Conservation (phyloP, 2,113 vertebrate species). For the Periophthalmodon schlosseri region DNA sequence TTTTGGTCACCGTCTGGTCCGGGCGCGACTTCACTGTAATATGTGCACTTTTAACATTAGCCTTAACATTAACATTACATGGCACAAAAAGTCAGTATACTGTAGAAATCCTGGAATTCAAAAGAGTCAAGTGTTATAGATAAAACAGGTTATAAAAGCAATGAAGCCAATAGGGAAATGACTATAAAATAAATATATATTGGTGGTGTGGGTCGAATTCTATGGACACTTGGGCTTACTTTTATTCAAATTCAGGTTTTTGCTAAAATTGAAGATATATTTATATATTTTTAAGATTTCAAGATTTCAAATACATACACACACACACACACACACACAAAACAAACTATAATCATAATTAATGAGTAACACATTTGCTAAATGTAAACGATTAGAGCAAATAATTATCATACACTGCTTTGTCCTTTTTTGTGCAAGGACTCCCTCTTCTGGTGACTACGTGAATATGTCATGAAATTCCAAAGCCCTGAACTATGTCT, state of each 20-base stretch:
- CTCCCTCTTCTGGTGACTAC: not conserved
- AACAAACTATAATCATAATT: too few species aligned
- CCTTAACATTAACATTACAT: slow-evolving; percentile 27
- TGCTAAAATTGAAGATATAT: not conserved
- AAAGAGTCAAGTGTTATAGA: slow-evolving; percentile 1
- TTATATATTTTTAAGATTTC: too few species aligned
- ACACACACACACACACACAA: too few species aligned
- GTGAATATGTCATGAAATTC: not conserved
- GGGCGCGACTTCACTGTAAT: not conserved
- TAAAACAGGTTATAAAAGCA: slow-evolving; percentile 3
- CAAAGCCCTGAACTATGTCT: not conserved
- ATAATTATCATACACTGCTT: too few species aligned
- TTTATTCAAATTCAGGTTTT: slow-evolving; percentile 5
- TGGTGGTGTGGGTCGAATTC: not conserved
- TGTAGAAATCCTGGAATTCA: slow-evolving; percentile 11
- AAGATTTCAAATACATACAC: too few species aligned
- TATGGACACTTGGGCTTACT: not conserved
- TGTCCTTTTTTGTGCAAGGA: not conserved
- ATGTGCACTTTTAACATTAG: slow-evolving; percentile 27
- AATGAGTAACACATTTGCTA: too few species aligned
- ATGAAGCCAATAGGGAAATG: slow-evolving; percentile 8
- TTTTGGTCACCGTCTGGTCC: slow-evolving; percentile 24
- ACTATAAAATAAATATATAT: not conserved
- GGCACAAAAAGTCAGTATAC: slow-evolving; percentile 16
- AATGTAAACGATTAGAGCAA: too few species aligned